Conservation (phyloP, 2,888 invertebrate genomes). For the Camponotus fellah region DNA sequence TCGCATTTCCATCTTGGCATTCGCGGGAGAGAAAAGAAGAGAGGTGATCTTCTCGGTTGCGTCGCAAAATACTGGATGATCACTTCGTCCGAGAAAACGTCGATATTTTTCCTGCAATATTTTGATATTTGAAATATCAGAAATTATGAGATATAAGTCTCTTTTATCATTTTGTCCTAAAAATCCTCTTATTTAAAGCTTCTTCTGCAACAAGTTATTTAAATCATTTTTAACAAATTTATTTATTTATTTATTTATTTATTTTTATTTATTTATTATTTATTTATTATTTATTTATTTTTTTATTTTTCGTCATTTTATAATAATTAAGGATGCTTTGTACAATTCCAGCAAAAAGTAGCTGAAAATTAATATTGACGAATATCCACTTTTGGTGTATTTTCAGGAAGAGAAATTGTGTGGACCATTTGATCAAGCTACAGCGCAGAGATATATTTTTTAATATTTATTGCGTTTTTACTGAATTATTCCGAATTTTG, state of each 20-base stretch:
- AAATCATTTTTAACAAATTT: neutral
- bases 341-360: too few relatives aligned
- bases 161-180: neutral
- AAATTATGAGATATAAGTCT: neutral
- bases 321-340: neutral
- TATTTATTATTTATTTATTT: too few relatives aligned
- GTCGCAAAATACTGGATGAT: conserved; percentile 21
- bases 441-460: too few relatives aligned
- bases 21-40: conserved; percentile 37
- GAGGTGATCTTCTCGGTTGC: conserved; percentile 23
- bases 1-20: conserved; percentile 68
- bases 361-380: too few relatives aligned
- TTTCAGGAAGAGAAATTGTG: too few relatives aligned
- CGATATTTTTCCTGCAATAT: neutral
- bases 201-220: neutral
- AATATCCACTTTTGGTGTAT: too few relatives aligned
- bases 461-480: too few relatives aligned
- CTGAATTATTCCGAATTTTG: too few relatives aligned
- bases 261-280: neutral
- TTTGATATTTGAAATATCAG: neutral
- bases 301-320: neutral
- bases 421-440: too few relatives aligned
- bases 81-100: neutral
- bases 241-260: too few relatives aligned
- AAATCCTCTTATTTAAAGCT: neutral